Evolutionary conservation across 23 tunicate genomes (phyloP).

Genomic region (Pegea sp.): DNA sequence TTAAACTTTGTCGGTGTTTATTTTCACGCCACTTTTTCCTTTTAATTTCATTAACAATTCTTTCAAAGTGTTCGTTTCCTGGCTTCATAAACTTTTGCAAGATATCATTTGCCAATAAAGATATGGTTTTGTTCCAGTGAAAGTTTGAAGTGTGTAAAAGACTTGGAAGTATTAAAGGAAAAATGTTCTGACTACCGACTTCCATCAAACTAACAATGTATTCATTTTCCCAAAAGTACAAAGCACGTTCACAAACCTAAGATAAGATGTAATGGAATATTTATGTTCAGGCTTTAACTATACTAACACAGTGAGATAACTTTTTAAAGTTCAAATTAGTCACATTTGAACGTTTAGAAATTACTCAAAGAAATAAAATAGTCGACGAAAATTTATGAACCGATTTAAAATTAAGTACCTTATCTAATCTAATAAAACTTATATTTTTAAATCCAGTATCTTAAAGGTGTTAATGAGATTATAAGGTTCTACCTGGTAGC

Average conservation of each 20-base stretch:
- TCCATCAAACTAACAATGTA: conserved; percentile 54
- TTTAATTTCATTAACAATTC: not conserved
- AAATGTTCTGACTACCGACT: conserved; percentile 11
- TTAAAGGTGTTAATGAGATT: too few relatives aligned
- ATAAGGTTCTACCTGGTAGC: conserved; percentile 92
- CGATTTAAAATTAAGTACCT: too few relatives aligned
- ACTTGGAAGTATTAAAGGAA: conserved; percentile 29
- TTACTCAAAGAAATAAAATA: too few relatives aligned
- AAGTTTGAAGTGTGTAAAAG: conserved; percentile 12
- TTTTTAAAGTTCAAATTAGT: too few relatives aligned
- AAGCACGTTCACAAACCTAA: conserved; percentile 22
- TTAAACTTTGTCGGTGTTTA: not conserved
- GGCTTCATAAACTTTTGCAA: not conserved
- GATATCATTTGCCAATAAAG: not conserved
- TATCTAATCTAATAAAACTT: too few relatives aligned
- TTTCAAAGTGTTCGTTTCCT: conserved; percentile 1
- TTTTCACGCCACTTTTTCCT: not conserved
- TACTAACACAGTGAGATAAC: too few relatives aligned
- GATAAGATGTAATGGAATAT: not conserved
- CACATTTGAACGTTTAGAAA: too few relatives aligned
- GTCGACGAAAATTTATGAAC: too few relatives aligned
- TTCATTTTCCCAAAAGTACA: conserved; percentile 83
- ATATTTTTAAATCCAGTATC: too few relatives aligned
- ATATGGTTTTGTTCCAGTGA: conserved; percentile 18
- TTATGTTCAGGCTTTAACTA: too few relatives aligned